A percentile compares a stretch with the other conserved stretches of the same genome.
These are phyloP conservation scores for Cryptus viduatorius DNA, from an alignment of 2,888 invertebrate species.

Conservation along the genomic window DNA sequence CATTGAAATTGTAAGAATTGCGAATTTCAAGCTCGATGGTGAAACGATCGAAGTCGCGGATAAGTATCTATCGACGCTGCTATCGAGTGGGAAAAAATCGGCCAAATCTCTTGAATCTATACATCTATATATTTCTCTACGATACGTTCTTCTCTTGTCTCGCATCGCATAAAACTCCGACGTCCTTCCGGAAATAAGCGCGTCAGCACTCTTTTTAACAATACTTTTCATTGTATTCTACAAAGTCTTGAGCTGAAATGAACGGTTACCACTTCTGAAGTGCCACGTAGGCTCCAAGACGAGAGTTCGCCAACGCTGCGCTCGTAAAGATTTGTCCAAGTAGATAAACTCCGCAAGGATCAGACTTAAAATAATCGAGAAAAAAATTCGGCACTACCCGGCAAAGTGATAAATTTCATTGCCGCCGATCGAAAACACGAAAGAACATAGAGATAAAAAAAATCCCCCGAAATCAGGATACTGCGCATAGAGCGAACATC, in stretches of 20 bases:
- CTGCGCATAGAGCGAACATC: not conserved
- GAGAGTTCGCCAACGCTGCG: not conserved
- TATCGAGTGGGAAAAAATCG: constrained; percentile 40
- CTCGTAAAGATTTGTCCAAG: constrained; percentile 18
- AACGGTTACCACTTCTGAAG: not conserved
- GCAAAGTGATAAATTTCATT: not conserved
- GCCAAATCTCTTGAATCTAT: constrained; percentile 44
- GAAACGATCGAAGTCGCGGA: constrained; percentile 47
- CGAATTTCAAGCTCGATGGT: constrained; percentile 36
- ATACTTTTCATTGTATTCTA: constrained; percentile 47
- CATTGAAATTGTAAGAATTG: constrained; percentile 58
- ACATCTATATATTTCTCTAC: not conserved
- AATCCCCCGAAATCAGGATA: not conserved
- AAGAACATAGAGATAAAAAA: not conserved
- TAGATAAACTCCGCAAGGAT: constrained; percentile 53
- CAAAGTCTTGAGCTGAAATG: constrained; percentile 21
- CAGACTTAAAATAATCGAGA: not conserved
- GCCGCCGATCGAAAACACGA: not conserved
- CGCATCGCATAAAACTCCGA: constrained; percentile 21
- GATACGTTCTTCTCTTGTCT: constrained; percentile 34
- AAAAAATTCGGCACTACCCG: not conserved
- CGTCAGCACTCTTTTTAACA: constrained; percentile 58
- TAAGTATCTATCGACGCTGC: constrained; percentile 23
- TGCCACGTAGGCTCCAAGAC: not conserved
- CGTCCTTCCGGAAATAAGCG: constrained; percentile 48